Base-by-base conservation (phyloP, 2,113 vertebrate species). In the Eurypyga helias region DNA sequence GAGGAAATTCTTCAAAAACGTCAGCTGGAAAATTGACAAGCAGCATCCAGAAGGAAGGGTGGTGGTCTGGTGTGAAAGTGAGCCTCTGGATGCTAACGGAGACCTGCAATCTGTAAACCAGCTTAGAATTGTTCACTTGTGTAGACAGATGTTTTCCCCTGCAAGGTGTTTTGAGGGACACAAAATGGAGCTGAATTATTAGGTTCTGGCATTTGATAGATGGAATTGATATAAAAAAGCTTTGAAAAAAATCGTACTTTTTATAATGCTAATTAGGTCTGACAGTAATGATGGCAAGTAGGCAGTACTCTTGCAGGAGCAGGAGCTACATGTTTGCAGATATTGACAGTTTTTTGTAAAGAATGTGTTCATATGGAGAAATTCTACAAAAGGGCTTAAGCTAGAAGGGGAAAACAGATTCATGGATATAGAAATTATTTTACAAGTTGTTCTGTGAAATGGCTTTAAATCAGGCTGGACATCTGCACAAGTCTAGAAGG, bases 271-370 rank as follows among this genome's bases (percentile, higher is more conserved):
- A 76, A 89, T 97, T 64, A 60, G 54, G 31, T 60, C 33, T 95
- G 95, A 90, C 94, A 95, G 65, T 71, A 70, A 28, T 92, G 89
- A 67, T 89, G 48, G 81, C 51, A 95, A 48, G 94, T 89, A 96
- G 95, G 93, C 84, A 88, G 86, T 76, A 26, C 43, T 55, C 66
- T 55, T 43, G n/a, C 34, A 48, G 87, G 49, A 89, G 70, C 57
- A 93, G 90, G 84, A 91, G 20, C 70, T 82, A n/a, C 49, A 49
- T 92, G 89, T 97, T 95, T 95, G 92, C 94, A 89, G 73, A 76
- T 91, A 69, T 5, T 91, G 90, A 58, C 79, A 79, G 24, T 45
- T 91, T 79, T 80, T 89, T 58, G 54, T 84, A 34, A 82, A 87
- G 57, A 61, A 36, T 95, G 41, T 82, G 33, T 78, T 92, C 10